Evolutionary conservation across 2,888 invertebrate genomes (phyloP), one percentile per base, ranked within the genome.

Genomic region (Capitulum mitella): DNA sequence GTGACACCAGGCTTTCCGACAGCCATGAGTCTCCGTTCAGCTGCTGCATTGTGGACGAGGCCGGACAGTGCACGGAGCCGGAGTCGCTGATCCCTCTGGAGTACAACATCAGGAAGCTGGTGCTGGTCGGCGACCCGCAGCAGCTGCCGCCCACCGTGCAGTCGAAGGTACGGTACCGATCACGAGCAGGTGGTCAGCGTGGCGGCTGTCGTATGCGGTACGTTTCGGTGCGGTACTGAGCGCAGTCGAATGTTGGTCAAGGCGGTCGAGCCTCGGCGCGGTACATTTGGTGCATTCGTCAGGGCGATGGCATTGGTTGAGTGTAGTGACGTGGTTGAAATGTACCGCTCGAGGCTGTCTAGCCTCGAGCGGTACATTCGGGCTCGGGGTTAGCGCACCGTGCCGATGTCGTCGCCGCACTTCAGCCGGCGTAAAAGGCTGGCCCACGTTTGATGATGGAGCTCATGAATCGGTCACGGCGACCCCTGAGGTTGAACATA

Each of bases 51-150:
- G 89, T 95, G 78, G 94, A 94, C 86, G 94, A 96, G 87, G 95
- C 96, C 34, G 93, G 94, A 0, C 94, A 95, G 84, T 92, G 93
- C 82, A 91, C 90, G 58, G 97, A 97, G 85, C 90, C 93, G 0
- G 94, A 94, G 86, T 90, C 91, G 2, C 86, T 95, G 81, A 90
- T 94, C 81, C 95, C 95, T 0, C 87, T 95, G 75, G 89, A 90
- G 84, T 89, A 93, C 81, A 91, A 91, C 78, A 89, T 93, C 8
- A 90, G 89, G 76, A 92, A 90, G 78, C 86, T 96, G 77, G 89
- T 95, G 61, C 87, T 97, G 81, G 92, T 96, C 48, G 96, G 96
- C 0, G 96, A 97, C 87, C 92, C 93, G 2, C 90, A 92, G 84
- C 95, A 96, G 85, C 87, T 95, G 78, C 93, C 93, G 0, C 93